Evolutionary conservation across 1,140 invertebrate genomes (phyloP), one percentile per base, ranked within the genome.

Genomic region (Zophobas atratus): DNA sequence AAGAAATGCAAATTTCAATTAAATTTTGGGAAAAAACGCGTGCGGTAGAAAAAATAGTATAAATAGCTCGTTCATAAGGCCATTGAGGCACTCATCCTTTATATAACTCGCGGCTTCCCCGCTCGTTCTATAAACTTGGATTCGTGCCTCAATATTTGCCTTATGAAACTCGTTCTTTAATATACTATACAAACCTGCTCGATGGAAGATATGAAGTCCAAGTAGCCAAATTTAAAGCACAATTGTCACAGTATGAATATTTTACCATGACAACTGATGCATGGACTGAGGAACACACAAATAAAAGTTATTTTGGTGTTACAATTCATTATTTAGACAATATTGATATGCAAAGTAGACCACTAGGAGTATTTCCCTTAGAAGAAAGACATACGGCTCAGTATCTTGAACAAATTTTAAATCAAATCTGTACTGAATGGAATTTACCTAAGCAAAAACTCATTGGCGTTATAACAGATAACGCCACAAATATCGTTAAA

Each of bases 401-500:
- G 20, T 83, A 85, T 71, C 80, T 86, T 77, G 48, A 57, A 43
- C 5, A 79, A 77, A 77, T 57, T 48, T 79, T 85, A 63, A 57
- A 67, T 34, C 79, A 80, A 38, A 83, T 82, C 53, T 83, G 81
- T n/a, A 70, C 53, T 71, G 82, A 85, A 77, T 86, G 82, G 82
- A 74, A 71, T 56, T 84, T 86, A 6, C 32, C 79, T 36, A 80
- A 79, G 48, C 56, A 80, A 72, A 86, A 86, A 81, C 77, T 86
- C 34, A 77, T 77, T 73, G 82, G 81, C 60, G 76, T 87, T 82
- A 77, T 86, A 5, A 86, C 83, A n/a, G 85, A 86, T 76, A 85
- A 84, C 82, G 83, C 81, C 35, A 76, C 84, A 1, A 86, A 86
- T 79, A 86, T 87, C n/a, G 81, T 86, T 36, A 85, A 84, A 78